These are phyloP conservation scores for Enteromius radiatus DNA, from an alignment of 2,797 vertebrate species.

Conservation along the genomic window DNA sequence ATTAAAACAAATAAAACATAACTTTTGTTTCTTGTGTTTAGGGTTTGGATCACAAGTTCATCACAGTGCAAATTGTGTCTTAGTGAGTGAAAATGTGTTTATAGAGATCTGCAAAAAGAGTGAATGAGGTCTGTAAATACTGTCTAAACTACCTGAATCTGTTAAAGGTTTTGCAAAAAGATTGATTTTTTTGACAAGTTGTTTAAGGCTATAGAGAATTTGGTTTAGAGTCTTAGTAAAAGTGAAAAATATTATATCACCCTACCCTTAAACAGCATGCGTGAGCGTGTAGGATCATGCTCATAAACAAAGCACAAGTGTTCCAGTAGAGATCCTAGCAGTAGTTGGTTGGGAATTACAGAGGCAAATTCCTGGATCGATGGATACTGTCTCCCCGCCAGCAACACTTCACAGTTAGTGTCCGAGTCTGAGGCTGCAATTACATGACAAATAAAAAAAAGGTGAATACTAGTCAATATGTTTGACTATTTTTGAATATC, in stretches of 20 bases:
- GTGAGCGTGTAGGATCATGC: conserved; percentile 83
- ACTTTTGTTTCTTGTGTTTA: too few relatives aligned
- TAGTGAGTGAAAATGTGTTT: background rate
- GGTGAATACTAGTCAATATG: background rate
- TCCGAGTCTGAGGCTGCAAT: conserved; percentile 88
- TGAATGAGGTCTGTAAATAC: background rate
- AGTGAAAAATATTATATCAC: background rate
- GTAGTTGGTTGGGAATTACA: conserved; percentile 92
- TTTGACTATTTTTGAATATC: background rate
- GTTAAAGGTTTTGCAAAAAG: background rate
- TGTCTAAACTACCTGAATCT: background rate
- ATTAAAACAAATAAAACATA: too few relatives aligned
- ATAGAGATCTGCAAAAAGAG: background rate
- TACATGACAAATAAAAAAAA: background rate
- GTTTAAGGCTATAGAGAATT: background rate
- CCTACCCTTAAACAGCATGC: conserved; percentile 88
- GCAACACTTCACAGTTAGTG: conserved; percentile 78
- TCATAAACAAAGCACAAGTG: conserved; percentile 94
- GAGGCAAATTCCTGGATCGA: conserved; percentile 85
- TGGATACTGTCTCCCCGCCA: conserved; percentile 72
- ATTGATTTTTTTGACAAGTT: background rate
- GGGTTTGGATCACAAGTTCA: too few relatives aligned
- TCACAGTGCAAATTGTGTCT: too few relatives aligned
- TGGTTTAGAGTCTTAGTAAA: background rate
- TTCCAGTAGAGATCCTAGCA: conserved; percentile 93